Conservation (phyloP, 2,113 vertebrate species). For the Cavia porcellus region DNA sequence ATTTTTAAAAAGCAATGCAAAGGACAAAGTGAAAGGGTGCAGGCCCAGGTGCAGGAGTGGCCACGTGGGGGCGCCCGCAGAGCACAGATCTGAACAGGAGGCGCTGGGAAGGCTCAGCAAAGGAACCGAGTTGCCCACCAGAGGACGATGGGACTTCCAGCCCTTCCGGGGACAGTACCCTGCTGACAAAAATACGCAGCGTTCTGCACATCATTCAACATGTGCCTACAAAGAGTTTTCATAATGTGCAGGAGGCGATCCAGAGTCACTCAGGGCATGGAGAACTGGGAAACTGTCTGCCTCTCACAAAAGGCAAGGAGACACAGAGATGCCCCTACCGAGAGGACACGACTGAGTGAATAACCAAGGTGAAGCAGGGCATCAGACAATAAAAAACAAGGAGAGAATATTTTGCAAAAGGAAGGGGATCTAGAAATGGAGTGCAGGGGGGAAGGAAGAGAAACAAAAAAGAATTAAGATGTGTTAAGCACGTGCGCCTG, state of each 20-base stretch:
- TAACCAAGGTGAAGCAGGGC: neutral
- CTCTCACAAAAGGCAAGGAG: neutral
- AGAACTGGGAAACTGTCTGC: neutral
- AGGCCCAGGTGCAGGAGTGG: neutral
- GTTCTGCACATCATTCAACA: neutral
- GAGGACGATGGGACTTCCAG: neutral
- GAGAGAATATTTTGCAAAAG: neutral
- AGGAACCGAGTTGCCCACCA: neutral
- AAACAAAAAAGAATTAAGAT: neutral
- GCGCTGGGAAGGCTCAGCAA: neutral
- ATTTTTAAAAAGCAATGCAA: neutral
- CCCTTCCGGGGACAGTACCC: neutral
- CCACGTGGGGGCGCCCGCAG: neutral
- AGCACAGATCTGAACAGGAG: neutral
- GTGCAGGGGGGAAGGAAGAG: neutral
- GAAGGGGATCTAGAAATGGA: neutral
- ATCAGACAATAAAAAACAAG: neutral
- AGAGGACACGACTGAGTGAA: neutral
- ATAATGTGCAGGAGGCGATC: neutral
- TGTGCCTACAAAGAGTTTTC: neutral
- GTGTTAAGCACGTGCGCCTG: neutral
- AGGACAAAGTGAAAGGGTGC: neutral
- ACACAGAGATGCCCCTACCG: neutral
- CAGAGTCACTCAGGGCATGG: neutral
- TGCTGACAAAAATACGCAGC: neutral